Evolutionary conservation across 1,140 invertebrate species (phyloP).

Genomic region (Ooceraea biroi): DNA sequence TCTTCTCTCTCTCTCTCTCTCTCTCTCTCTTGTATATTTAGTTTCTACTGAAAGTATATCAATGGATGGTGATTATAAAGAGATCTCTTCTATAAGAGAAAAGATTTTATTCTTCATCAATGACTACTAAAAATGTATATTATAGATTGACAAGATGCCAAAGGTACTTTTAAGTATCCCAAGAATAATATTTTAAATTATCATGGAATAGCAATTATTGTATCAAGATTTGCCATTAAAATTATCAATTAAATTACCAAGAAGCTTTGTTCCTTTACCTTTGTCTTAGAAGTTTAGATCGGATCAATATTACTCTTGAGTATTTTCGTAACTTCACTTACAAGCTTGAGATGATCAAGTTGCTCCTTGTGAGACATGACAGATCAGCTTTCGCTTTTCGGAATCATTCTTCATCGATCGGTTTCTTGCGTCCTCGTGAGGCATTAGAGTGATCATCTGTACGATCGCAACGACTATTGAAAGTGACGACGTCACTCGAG

Average conservation of each 20-base stretch:
- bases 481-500: conserved; percentile 59
- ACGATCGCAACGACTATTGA: conserved; percentile 57
- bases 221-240: too few species aligned
- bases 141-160: neutral
- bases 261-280: neutral
- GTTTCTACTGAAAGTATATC: neutral
- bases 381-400: conserved; percentile 56
- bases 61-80: neutral
- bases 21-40: too few species aligned
- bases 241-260: conserved; percentile 2
- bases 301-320: conserved; percentile 16
- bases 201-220: too few species aligned
- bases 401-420: conserved; percentile 70
- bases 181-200: too few species aligned
- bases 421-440: conserved; percentile 49
- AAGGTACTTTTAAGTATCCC: too few species aligned
- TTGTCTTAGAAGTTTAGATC: neutral
- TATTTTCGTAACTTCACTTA: conserved; percentile 19
- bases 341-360: conserved; percentile 15
- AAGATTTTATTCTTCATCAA: neutral
- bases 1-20: too few species aligned
- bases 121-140: neutral
- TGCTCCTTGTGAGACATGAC: conserved; percentile 34
- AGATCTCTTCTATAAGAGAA: too few species aligned
- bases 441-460: conserved; percentile 32